Percentiles rank a stretch among this genome's conserved stretches.
These are phyloP conservation scores for Tridacna crocea DNA, from an alignment of 2,888 invertebrate species.

Conservation along the genomic window DNA sequence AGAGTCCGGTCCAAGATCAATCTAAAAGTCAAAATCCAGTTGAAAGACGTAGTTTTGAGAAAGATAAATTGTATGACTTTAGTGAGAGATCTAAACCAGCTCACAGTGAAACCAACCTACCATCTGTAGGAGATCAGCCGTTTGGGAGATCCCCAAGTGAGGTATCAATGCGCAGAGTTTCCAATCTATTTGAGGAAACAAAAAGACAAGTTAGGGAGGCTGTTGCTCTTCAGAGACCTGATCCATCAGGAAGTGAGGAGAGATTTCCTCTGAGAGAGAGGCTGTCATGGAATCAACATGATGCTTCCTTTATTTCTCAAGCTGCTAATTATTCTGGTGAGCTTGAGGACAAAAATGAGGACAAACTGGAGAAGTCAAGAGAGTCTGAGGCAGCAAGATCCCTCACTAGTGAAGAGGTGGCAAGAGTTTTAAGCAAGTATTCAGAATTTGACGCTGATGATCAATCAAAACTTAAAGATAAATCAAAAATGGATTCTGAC, in stretches of 20 bases:
- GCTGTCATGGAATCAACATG: slow-evolving; percentile 43
- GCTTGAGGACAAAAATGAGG: slow-evolving; percentile 18
- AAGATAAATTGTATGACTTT: neutral
- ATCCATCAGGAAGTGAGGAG: slow-evolving; percentile 64
- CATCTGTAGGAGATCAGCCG: slow-evolving; percentile 12
- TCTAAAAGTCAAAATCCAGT: neutral
- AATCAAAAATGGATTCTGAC: neutral
- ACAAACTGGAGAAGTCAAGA: slow-evolving; percentile 38
- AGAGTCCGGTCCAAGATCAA: slow-evolving; percentile 34
- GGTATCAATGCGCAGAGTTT: slow-evolving; percentile 64
- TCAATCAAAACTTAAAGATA: slow-evolving; percentile 25
- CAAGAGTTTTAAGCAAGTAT: slow-evolving; percentile 62
- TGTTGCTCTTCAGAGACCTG: slow-evolving; percentile 56
- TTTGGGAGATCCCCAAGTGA: slow-evolving; percentile 57
- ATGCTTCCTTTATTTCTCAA: slow-evolving; percentile 48
- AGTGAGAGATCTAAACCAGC: slow-evolving; percentile 22
- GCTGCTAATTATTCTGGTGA: slow-evolving; percentile 12
- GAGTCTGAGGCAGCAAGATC: slow-evolving; percentile 62
- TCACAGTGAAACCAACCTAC: slow-evolving; percentile 27
- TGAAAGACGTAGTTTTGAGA: slow-evolving; percentile 28
- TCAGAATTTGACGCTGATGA: slow-evolving; percentile 52
- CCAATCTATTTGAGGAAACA: slow-evolving; percentile 65
- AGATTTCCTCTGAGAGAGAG: slow-evolving; percentile 57
- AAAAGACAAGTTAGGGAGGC: slow-evolving; percentile 58
- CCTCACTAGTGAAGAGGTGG: slow-evolving; percentile 68